Conservation (phyloP, 2,888 invertebrate genomes). For the Cremastobaeus sp. region DNA sequence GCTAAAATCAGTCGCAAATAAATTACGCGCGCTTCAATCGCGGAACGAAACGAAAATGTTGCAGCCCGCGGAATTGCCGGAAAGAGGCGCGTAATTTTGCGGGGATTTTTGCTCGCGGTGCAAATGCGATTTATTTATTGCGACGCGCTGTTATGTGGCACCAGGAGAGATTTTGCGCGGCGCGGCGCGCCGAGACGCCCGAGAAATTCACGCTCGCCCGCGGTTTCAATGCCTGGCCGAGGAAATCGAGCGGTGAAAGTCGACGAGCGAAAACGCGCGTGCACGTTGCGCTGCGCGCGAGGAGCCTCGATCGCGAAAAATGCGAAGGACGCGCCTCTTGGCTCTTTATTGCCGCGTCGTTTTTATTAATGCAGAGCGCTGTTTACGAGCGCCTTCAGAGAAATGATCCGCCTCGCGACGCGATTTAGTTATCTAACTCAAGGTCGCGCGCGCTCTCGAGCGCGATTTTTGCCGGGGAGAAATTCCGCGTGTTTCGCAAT, state of each 20-base stretch:
- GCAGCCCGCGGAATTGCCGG: too few species aligned
- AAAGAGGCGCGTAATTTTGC: too few species aligned
- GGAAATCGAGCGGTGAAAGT: slow-evolving; percentile 53
- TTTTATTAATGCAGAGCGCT: slow-evolving; percentile 49
- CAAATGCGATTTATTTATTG: too few species aligned
- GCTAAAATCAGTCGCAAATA: slow-evolving; percentile 5
- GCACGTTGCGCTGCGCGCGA: slow-evolving; percentile 18
- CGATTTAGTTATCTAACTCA: slow-evolving; percentile 55
- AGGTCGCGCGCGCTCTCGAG: slow-evolving; percentile 42
- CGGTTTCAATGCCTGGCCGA: too few species aligned
- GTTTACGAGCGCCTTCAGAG: slow-evolving; percentile 46
- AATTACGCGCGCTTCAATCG: slow-evolving; percentile 6
- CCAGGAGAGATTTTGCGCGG: too few species aligned
- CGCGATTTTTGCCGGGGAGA: too few species aligned
- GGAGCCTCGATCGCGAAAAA: slow-evolving; percentile 46
- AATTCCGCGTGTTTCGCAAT: too few species aligned
- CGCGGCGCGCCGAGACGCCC: too few species aligned
- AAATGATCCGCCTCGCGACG: slow-evolving; percentile 31
- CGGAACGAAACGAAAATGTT: slow-evolving; percentile 2
- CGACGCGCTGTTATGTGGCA: too few species aligned
- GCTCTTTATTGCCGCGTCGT: slow-evolving; percentile 40
- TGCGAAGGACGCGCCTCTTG: slow-evolving; percentile 51
- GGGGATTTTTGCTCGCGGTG: too few species aligned
- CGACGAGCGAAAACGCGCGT: slow-evolving; percentile 43
- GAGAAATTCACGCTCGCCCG: too few species aligned